These are phyloP conservation scores for Otolemur garnettii DNA, from an alignment of 2,113 vertebrate genomes.

Conservation along the genomic window DNA sequence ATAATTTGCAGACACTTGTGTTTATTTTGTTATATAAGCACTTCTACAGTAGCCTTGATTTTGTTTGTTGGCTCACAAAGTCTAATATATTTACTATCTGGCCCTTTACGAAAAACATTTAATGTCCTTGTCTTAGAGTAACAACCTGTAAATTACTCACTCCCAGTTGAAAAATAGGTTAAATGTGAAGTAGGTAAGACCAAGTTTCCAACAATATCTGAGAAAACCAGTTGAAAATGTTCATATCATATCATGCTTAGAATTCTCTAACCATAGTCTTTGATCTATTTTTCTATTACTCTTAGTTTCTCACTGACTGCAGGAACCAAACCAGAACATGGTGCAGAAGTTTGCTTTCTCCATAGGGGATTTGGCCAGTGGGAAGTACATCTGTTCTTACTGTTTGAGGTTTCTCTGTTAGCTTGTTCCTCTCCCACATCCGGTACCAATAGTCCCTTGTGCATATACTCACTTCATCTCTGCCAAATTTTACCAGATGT, in stretches of 20 bases:
- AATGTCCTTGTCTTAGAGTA: neutral
- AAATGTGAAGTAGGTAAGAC: neutral
- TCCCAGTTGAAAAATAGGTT: neutral
- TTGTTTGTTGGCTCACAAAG: neutral
- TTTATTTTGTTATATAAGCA: neutral
- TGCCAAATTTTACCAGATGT: constrained; percentile 80
- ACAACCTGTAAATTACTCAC: neutral
- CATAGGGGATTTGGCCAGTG: constrained; percentile 10
- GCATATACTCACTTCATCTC: constrained; percentile 60
- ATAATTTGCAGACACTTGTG: neutral
- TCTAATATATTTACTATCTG: neutral
- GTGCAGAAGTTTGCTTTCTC: constrained; percentile 14
- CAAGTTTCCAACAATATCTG: neutral
- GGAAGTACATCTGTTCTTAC: constrained; percentile 73
- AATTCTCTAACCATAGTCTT: neutral
- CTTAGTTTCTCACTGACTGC: neutral
- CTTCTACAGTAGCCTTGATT: neutral
- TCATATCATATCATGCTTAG: neutral
- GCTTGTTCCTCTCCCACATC: neutral
- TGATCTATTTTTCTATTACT: neutral
- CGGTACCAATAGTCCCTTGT: constrained; percentile 70
- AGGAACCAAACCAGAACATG: neutral
- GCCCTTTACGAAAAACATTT: neutral
- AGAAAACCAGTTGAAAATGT: neutral
- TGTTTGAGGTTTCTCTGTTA: constrained; percentile 52